Evolutionary conservation across 2,797 vertebrate species (phyloP).

Genomic region (Coendou prehensilis): DNA sequence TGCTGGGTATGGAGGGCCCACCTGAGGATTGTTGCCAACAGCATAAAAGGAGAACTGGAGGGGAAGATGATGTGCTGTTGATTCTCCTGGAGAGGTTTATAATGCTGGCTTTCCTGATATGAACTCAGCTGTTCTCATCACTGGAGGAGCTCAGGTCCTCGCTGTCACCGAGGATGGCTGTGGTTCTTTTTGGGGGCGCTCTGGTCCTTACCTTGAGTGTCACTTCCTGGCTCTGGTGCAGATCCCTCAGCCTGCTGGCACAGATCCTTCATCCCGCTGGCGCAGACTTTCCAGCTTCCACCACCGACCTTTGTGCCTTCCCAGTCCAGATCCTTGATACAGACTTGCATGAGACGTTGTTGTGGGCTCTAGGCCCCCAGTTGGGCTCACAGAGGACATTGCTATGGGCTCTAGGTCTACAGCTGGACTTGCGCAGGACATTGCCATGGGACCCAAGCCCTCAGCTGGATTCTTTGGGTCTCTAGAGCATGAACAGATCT

Average conservation of each 20-base stretch:
- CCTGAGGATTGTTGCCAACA: not conserved
- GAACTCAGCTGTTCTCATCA: not conserved
- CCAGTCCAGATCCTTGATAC: not conserved
- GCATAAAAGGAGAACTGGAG: not conserved
- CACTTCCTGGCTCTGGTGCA: not conserved
- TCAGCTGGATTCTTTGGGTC: not conserved
- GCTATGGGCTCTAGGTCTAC: too few species aligned
- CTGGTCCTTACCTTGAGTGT: not conserved
- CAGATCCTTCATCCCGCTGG: not conserved
- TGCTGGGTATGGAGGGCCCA: not conserved
- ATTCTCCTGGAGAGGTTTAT: not conserved
- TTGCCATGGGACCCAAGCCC: not conserved
- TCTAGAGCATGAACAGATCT: not conserved
- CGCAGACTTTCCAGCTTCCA: not conserved
- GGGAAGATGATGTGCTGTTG: not conserved
- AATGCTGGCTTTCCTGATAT: not conserved
- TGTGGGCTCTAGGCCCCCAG: not conserved
- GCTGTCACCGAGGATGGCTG: not conserved
- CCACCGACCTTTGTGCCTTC: not conserved
- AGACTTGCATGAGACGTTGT: not conserved
- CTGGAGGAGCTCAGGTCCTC: not conserved
- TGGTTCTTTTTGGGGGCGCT: not conserved
- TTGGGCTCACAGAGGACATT: not conserved
- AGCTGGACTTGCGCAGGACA: not conserved
- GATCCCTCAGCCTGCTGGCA: not conserved